A percentile compares a stretch with the other conserved stretches of the same genome.
phyloP scores from a whole-genome alignment of 2,888 invertebrate genomes.

The Hyles lineata region DNA sequence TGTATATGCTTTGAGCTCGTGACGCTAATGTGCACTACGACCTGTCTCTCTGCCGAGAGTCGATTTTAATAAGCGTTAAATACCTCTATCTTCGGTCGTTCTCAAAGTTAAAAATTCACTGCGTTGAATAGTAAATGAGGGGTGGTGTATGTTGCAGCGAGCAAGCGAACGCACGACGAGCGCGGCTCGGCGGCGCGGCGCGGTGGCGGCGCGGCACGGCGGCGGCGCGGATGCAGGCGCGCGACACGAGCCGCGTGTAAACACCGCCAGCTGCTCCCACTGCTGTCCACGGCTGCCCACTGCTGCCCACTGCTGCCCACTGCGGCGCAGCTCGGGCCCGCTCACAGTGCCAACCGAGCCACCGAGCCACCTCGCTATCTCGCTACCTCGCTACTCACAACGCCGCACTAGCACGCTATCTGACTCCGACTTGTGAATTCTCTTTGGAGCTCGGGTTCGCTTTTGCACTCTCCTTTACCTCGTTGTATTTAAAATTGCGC shows the following conservation, averaged over 20 bases:
- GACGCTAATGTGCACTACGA: conserved; percentile 79
- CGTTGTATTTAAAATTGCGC: conserved; percentile 64
- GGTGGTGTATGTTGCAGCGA: conserved; percentile 72
- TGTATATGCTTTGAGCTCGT: conserved; percentile 79
- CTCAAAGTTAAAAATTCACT: conserved; percentile 80
- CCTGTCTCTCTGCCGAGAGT: conserved; percentile 72
- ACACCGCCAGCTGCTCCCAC: conserved; percentile 75
- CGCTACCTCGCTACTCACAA: conserved; percentile 34
- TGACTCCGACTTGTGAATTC: conserved; percentile 33
- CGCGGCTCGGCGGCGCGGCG: conserved; percentile 50
- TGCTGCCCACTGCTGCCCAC: conserved; percentile 50
- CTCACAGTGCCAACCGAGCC: conserved; percentile 43
- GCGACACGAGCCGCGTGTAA: conserved; percentile 70
- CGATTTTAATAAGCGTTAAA: conserved; percentile 75
- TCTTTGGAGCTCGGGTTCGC: conserved; percentile 1
- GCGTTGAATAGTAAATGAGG: conserved; percentile 80
- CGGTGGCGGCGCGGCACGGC: conserved; percentile 38
- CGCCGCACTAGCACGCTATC: conserved; percentile 43
- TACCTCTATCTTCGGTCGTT: conserved; percentile 79
- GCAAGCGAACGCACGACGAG: conserved; percentile 50
- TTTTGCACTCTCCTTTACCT: conserved; percentile 49
- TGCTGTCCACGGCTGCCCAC: conserved; percentile 43
- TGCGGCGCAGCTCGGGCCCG: conserved; percentile 54
- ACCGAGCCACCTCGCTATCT: conserved; percentile 38
- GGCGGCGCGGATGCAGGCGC: conserved; percentile 52